Conservation (phyloP, 2,113 vertebrate genomes). For the Chloropsis cyanopogon region DNA sequence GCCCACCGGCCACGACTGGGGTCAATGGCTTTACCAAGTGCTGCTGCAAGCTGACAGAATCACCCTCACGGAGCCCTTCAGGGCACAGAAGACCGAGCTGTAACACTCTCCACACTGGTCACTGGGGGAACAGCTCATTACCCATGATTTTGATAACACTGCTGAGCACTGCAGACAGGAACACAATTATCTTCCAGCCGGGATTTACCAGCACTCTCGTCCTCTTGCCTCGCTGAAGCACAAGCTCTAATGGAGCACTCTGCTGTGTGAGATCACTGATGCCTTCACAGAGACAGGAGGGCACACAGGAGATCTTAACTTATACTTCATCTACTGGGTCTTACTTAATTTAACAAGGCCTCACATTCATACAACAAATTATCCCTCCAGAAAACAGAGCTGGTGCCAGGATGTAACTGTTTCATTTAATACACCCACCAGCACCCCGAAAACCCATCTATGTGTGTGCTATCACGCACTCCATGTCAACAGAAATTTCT, state of each 20-base stretch:
- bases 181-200: background rate
- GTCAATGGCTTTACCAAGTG: background rate
- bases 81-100: background rate
- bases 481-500: background rate
- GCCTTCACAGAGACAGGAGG: background rate
- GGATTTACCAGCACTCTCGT: background rate
- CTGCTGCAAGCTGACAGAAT: background rate
- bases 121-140: background rate
- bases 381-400: background rate
- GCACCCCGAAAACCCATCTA: background rate
- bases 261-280: background rate
- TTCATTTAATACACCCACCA: background rate
- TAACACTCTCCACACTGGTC: accelerated
- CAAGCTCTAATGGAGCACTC: background rate
- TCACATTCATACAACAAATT: background rate
- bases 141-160: background rate
- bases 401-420: background rate
- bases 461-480: background rate
- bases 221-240: background rate
- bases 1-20: background rate
- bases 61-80: background rate
- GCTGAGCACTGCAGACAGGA: background rate
- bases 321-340: background rate
- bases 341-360: conserved; percentile 33
- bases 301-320: background rate